phyloP scores from a whole-genome alignment of 2,888 invertebrate species.

The Tipula unca region DNA sequence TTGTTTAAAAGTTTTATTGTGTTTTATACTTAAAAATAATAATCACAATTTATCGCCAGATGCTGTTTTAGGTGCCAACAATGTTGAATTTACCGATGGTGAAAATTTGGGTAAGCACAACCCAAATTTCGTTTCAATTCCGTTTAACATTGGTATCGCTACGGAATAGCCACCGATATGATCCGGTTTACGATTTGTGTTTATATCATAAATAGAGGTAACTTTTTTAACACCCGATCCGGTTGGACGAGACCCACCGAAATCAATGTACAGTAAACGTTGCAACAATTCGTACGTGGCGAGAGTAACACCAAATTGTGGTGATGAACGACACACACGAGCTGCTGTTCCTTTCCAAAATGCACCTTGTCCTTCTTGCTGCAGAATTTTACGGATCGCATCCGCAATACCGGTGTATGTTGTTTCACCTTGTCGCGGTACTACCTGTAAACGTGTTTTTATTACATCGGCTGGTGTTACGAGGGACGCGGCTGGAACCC shows the following conservation, averaged over 20 bases:
- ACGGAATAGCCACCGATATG: slow-evolving; percentile 96
- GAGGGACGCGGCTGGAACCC: slow-evolving; percentile 93
- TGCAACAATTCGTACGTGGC: slow-evolving; percentile 95
- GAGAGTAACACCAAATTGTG: slow-evolving; percentile 98
- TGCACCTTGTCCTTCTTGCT: slow-evolving; percentile 88
- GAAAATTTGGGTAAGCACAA: slow-evolving; percentile 74
- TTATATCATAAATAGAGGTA: slow-evolving; percentile 44
- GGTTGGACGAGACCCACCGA: slow-evolving; percentile 89
- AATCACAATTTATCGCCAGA: not conserved
- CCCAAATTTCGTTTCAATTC: slow-evolving; percentile 97
- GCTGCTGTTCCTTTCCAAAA: slow-evolving; percentile 99
- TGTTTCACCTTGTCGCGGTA: slow-evolving; percentile 90
- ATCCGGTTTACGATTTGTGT: slow-evolving; percentile 68
- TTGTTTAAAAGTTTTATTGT: not conserved
- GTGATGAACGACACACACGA: slow-evolving; percentile 93
- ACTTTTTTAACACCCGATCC: slow-evolving; percentile 77
- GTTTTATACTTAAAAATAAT: not conserved
- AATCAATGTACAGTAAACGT: slow-evolving; percentile 91
- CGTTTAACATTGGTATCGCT: slow-evolving; percentile 89
- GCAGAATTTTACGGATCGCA: slow-evolving; percentile 85
- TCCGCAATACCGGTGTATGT: slow-evolving; percentile 90
- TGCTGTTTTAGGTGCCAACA: not conserved
- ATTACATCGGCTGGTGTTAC: slow-evolving; percentile 99
- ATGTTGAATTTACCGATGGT: not conserved
- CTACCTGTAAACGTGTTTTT: slow-evolving; percentile 89